Base-by-base conservation (phyloP, 1,140 invertebrate genomes). In the Orussus abietinus region DNA sequence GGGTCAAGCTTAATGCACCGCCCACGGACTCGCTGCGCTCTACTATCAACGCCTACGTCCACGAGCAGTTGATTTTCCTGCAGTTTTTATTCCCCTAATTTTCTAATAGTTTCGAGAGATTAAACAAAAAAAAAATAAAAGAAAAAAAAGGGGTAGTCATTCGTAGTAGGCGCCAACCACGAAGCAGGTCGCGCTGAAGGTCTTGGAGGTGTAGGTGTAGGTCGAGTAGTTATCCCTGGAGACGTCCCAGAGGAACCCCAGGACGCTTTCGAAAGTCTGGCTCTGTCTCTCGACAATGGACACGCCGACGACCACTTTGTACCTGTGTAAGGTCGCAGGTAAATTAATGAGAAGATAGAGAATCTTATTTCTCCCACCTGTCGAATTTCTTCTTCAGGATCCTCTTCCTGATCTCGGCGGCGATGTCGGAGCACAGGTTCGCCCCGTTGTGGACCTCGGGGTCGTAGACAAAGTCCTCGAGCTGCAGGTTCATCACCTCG, bases 371-470 rank as follows among this genome's bases (percentile, higher is more conserved):
- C 37, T 32, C 35, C 38, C 55, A 77, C 76, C 76, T 75, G 33
- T 77, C 72, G 36, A 71, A 78, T 5, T 76, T 61, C 15, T 75
- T 51, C 30, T 66, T 69, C 38, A 69, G 65, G 17, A 78, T 64
- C 48, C 61, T 62, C 7, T 62, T 56, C 11, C 64, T 54, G 45
- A 78, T 76, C 34, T 69, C 64, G 0, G 48, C 47, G 2, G 74
- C 68, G 17, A 70, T 59, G 35, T 66, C 58, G 28, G 55, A 58
- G 6, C 73, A 75, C 13, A 74, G 45, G 42, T 64, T 64, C 0
- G 57, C 39, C 38, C 57, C 57, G 22, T 69, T 62, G 4, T 55
- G 53, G 3, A 62, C 45, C n/a, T n/a, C n/a, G n/a, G n/a, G n/a
- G 47, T 77, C 73, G 38, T 77, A 77, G 0, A 49, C 50, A 1